phyloP scores from a whole-genome alignment of 2,113 vertebrate species.

The Peromyscus polionotus region DNA sequence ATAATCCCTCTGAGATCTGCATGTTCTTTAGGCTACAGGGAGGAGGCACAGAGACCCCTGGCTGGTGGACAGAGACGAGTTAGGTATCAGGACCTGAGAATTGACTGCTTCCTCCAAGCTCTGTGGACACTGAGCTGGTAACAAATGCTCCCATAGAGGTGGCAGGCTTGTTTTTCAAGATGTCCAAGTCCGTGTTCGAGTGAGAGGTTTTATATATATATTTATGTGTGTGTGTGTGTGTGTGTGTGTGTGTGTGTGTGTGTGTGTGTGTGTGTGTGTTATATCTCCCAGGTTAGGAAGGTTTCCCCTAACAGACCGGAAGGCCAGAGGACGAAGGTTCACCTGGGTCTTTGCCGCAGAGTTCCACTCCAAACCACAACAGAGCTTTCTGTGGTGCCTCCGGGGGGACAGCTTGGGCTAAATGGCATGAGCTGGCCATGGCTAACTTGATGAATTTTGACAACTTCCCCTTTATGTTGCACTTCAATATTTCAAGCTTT shows the following conservation, averaged over 20 bases:
- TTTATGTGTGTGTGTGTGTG: too few relatives aligned
- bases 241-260: too few relatives aligned
- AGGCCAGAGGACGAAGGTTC: not conserved
- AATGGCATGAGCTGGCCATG: not conserved
- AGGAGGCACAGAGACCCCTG: not conserved
- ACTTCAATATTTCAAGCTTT: not conserved
- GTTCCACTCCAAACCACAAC: not conserved
- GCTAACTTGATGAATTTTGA: not conserved
- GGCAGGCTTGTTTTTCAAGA: not conserved
- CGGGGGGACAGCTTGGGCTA: not conserved
- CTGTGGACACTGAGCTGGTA: not conserved
- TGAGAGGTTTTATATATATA: too few relatives aligned
- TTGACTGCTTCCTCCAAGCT: not conserved
- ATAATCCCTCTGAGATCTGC: not conserved
- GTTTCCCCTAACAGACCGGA: not conserved
- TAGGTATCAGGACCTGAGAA: not conserved
- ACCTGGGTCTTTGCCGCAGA: not conserved
- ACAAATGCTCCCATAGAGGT: not conserved
- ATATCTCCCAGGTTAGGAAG: not conserved
- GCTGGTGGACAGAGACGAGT: not conserved
- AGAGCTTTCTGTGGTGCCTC: rapidly evolving
- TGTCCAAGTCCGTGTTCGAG: not conserved
- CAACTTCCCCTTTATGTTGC: not conserved
- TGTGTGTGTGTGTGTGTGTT: too few relatives aligned
- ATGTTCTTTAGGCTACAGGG: not conserved